Percentiles rank a stretch among this genome's conserved stretches.
phyloP scores from a whole-genome alignment of 2,113 vertebrate species.

The Chlorodrepanis virens region DNA sequence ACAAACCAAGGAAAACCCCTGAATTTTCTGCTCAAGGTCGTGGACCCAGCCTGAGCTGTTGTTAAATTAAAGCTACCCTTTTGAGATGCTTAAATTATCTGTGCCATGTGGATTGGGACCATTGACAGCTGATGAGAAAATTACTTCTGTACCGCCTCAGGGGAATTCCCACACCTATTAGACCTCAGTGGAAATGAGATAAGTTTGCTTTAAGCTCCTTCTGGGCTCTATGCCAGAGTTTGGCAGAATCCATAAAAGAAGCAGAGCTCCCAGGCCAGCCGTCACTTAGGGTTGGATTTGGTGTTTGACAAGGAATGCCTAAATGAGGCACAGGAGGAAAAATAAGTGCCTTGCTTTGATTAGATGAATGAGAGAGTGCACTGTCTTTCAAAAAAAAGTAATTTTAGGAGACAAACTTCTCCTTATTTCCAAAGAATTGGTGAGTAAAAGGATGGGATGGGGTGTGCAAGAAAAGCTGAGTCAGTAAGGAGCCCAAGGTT shows the following conservation, averaged over 20 bases:
- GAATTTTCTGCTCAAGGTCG: constrained; percentile 29
- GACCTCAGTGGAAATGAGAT: constrained; percentile 49
- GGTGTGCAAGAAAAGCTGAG: neutral
- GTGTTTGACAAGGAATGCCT: constrained; percentile 37
- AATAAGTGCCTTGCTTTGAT: neutral
- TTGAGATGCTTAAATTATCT: constrained; percentile 29
- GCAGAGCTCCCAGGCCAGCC: constrained; percentile 40
- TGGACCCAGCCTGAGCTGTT: neutral
- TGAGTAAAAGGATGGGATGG: neutral
- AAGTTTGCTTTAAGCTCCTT: constrained; percentile 60
- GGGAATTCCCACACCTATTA: constrained; percentile 45
- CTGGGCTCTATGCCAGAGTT: constrained; percentile 39
- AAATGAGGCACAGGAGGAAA: neutral
- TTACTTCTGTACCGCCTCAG: constrained; percentile 30
- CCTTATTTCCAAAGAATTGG: neutral
- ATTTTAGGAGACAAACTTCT: constrained; percentile 19
- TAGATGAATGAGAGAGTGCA: neutral
- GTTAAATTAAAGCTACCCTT: constrained; percentile 25
- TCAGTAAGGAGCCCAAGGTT: neutral
- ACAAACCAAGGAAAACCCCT: neutral
- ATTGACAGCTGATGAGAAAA: constrained; percentile 63
- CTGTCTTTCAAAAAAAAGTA: neutral
- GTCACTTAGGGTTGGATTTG: constrained; percentile 20
- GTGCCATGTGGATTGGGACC: neutral
- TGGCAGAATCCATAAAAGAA: constrained; percentile 20